These are phyloP conservation scores for Lutjanus argentimaculatus DNA, from an alignment of 2,797 vertebrate species.

Conservation along the genomic window DNA sequence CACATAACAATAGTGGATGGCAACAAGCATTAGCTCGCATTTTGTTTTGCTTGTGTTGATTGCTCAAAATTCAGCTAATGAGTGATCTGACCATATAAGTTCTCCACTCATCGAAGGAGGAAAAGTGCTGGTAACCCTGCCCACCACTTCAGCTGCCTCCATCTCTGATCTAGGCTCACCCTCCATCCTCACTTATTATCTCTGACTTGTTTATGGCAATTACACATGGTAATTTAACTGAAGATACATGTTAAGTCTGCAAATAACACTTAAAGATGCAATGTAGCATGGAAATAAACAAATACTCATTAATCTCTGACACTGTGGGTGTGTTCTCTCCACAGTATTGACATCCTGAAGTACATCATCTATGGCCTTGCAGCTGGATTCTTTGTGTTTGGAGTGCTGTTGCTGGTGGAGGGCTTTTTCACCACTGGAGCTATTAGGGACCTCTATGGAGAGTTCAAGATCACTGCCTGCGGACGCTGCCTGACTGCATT, in stretches of 20 bases:
- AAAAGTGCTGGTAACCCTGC: background rate
- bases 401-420: constrained; percentile 97
- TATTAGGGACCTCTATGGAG: constrained; percentile 97
- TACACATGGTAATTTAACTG: constrained; percentile 25
- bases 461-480: constrained; percentile 98
- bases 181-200: background rate
- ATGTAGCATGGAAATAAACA: constrained; percentile 24
- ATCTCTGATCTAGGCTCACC: background rate
- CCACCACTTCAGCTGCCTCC: background rate
- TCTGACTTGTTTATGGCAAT: background rate
- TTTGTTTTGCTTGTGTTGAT: no score
- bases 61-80: no score
- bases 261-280: constrained; percentile 19
- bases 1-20: no score
- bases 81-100: background rate
- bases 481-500: constrained; percentile 98
- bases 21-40: no score
- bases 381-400: constrained; percentile 97
- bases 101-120: background rate
- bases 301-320: constrained; percentile 12
- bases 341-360: constrained; percentile 97
- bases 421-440: constrained; percentile 99
- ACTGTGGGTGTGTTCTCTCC: constrained; percentile 29
- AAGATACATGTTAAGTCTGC: constrained; percentile 13
- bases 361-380: constrained; percentile 98